Percentiles rank a stretch among this genome's conserved stretches.
Conservation (phyloP, 2,797 vertebrate species). For the Callimico goeldii region DNA sequence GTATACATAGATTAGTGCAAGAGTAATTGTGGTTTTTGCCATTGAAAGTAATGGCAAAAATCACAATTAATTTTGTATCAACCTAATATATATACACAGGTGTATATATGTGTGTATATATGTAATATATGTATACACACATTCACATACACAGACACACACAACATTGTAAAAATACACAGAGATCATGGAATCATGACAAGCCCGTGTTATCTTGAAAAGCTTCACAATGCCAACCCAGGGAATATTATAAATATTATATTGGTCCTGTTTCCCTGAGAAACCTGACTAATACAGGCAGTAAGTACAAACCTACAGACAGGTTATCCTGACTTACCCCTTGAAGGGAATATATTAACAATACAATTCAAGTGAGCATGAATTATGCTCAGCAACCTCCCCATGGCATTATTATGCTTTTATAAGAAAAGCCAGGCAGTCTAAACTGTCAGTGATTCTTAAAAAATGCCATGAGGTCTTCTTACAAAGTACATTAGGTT, state of each 20-base stretch:
- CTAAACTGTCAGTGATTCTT: neutral
- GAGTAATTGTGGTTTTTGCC: no score
- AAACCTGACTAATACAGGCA: neutral
- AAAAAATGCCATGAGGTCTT: neutral
- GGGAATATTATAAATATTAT: neutral
- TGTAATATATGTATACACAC: no score
- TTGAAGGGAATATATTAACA: neutral
- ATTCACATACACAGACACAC: neutral
- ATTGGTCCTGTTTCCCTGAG: neutral
- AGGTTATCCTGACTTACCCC: neutral
- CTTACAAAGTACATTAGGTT: neutral
- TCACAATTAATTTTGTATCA: no score
- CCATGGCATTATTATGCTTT: neutral
- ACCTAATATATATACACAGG: neutral
- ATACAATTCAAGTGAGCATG: neutral
- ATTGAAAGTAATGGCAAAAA: no score
- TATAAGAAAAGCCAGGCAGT: neutral
- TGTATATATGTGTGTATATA: neutral
- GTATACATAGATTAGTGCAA: no score
- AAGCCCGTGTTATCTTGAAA: neutral
- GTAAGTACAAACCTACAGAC: neutral
- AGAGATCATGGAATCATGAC: neutral
- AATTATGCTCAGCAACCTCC: neutral
- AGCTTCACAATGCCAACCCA: neutral
- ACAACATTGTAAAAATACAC: neutral